phyloP scores from a whole-genome alignment of 2,888 invertebrate species.

The Octodonta nipae region DNA sequence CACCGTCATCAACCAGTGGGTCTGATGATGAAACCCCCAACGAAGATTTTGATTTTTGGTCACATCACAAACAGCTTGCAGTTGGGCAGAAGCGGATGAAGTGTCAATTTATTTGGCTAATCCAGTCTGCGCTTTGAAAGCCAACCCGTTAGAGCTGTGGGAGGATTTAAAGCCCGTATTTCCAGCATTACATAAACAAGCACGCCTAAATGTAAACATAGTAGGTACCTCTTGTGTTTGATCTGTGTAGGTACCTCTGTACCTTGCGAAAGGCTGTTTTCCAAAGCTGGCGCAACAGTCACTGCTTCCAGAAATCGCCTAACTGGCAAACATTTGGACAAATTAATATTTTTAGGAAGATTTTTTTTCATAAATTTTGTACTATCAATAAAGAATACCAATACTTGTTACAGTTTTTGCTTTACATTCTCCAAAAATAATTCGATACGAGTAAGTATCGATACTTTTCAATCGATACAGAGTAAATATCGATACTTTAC shows the following conservation, averaged over 20 bases:
- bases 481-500: too few species aligned
- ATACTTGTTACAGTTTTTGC: too few species aligned
- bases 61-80: constrained; percentile 5
- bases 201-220: constrained; percentile 3
- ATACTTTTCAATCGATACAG: too few species aligned
- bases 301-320: constrained; percentile 5
- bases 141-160: constrained; percentile 5
- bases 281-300: constrained; percentile 6
- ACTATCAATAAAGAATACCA: too few species aligned
- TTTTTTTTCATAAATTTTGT: too few species aligned
- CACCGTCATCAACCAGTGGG: constrained; percentile 4
- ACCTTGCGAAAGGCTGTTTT: constrained; percentile 6
- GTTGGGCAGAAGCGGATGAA: constrained; percentile 5
- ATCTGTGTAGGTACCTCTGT: too few species aligned
- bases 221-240: constrained; percentile 4
- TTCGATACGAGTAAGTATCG: too few species aligned
- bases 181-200: constrained; percentile 5
- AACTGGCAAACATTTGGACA: constrained; percentile 3
- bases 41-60: constrained; percentile 6
- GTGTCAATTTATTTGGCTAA: constrained; percentile 4
- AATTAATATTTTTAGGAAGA: too few species aligned
- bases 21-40: constrained; percentile 3
- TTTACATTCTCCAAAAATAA: too few species aligned
- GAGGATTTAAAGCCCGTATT: constrained; percentile 4
- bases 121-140: constrained; percentile 4